Evolutionary conservation across 1,140 invertebrate genomes (phyloP).

Genomic region (Bombus cullumanus): DNA sequence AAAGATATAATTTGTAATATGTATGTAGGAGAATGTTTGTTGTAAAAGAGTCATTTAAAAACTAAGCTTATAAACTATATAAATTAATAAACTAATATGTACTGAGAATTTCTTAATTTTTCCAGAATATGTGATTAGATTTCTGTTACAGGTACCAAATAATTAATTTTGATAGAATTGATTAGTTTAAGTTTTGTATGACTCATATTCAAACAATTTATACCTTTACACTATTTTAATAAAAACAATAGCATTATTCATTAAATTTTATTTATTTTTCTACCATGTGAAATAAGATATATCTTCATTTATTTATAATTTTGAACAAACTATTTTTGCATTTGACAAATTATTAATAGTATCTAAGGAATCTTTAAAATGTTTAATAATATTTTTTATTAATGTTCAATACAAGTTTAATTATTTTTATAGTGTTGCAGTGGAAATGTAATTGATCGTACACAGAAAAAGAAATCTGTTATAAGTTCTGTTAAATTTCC

Average conservation of each 20-base stretch:
- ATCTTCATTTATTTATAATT: background rate
- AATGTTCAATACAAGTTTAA: conserved; percentile 8
- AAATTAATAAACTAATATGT: background rate
- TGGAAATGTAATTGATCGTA: conserved; percentile 78
- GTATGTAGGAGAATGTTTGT: background rate
- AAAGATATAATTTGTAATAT: conserved; percentile 7
- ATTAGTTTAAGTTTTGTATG: background rate
- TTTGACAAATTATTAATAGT: background rate
- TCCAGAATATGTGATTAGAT: background rate
- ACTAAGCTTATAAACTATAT: background rate
- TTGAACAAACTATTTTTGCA: background rate
- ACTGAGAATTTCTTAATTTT: background rate
- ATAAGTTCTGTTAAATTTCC: conserved; percentile 74
- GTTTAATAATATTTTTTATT: conserved; percentile 6
- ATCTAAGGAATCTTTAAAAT: background rate
- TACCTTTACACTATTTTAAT: conserved; percentile 23
- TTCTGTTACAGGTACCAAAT: background rate
- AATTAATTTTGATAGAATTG: background rate
- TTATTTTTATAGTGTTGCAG: conserved; percentile 75
- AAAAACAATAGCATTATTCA: conserved; percentile 25
- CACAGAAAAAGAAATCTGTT: conserved; percentile 77
- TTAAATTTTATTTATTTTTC: conserved; percentile 25
- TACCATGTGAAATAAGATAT: background rate
- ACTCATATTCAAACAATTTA: conserved; percentile 22
- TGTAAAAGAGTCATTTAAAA: background rate